Percentiles rank a stretch among this genome's conserved stretches.
Evolutionary conservation across 1,140 invertebrate species (phyloP).

Genomic region (Apocrypta bakeri): DNA sequence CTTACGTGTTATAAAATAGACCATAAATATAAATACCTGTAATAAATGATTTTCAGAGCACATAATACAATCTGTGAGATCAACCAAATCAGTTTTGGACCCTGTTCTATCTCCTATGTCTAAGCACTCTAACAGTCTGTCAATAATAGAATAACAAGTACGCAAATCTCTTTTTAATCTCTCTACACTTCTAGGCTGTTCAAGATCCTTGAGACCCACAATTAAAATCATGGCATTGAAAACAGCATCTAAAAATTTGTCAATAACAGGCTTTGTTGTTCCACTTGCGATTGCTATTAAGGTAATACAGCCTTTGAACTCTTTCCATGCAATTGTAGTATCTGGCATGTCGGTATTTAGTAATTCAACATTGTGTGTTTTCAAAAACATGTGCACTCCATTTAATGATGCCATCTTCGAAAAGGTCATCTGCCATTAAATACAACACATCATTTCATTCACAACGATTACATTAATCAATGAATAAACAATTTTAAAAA

Average conservation of each 20-base stretch:
- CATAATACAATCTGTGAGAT: slow-evolving; percentile 80
- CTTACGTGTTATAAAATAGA: slow-evolving; percentile 3
- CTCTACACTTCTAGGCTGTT: slow-evolving; percentile 84
- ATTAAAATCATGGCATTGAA: slow-evolving; percentile 85
- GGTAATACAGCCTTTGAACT: slow-evolving; percentile 80
- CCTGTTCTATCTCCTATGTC: slow-evolving; percentile 78
- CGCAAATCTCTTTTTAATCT: slow-evolving; percentile 86
- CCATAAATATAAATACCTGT: slow-evolving; percentile 76
- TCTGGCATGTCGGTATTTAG: slow-evolving; percentile 81
- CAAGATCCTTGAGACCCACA: slow-evolving; percentile 85
- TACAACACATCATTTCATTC: background rate
- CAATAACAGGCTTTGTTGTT: slow-evolving; percentile 77
- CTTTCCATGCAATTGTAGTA: slow-evolving; percentile 84
- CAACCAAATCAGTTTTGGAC: slow-evolving; percentile 77
- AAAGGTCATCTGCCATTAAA: slow-evolving; percentile 81
- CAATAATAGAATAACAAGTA: slow-evolving; percentile 83
- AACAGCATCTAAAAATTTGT: slow-evolving; percentile 80
- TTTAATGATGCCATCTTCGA: slow-evolving; percentile 87
- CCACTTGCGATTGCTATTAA: slow-evolving; percentile 81
- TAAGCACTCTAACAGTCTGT: slow-evolving; percentile 82
- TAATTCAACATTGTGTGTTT: slow-evolving; percentile 81
- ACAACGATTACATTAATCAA: background rate
- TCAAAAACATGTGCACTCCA: slow-evolving; percentile 89
- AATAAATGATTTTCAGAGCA: slow-evolving; percentile 82
- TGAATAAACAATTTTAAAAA: slow-evolving; percentile 23